Evolutionary conservation across 2,888 invertebrate genomes (phyloP).

Genomic region (Hoplodrina ambigua): DNA sequence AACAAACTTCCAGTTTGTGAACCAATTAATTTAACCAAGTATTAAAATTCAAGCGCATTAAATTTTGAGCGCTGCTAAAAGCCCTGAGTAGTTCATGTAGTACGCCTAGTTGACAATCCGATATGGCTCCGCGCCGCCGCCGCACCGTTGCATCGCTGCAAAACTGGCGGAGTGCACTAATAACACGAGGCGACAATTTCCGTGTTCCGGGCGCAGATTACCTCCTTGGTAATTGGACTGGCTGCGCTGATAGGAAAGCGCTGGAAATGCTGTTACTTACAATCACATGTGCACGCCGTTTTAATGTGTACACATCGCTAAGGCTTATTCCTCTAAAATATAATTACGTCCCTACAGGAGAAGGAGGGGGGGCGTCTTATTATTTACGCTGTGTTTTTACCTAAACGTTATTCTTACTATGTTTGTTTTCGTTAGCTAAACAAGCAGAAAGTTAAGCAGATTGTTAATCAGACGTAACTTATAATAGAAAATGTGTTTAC

Average conservation of each 20-base stretch:
- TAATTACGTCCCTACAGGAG: slow-evolving; percentile 11
- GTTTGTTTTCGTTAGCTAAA: slow-evolving; percentile 4
- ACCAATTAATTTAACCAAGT: slow-evolving; percentile 43
- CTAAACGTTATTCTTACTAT: neutral
- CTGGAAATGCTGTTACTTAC: slow-evolving; percentile 68
- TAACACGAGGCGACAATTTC: slow-evolving; percentile 71
- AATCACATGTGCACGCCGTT: slow-evolving; percentile 54
- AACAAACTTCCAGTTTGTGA: slow-evolving; percentile 28
- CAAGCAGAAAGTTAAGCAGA: slow-evolving; percentile 8
- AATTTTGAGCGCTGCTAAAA: slow-evolving; percentile 50
- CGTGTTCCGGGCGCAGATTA: slow-evolving; percentile 67
- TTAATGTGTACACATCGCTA: slow-evolving; percentile 30
- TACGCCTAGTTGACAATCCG: slow-evolving; percentile 44
- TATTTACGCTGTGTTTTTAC: slow-evolving; percentile 2
- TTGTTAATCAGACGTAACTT: slow-evolving; percentile 9
- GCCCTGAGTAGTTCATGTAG: slow-evolving; percentile 41
- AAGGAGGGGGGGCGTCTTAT: neutral
- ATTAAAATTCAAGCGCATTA: slow-evolving; percentile 42
- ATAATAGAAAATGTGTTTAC: slow-evolving; percentile 22
- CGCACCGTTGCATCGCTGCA: slow-evolving; percentile 39
- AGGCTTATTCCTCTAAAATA: slow-evolving; percentile 21
- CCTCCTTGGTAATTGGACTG: slow-evolving; percentile 71
- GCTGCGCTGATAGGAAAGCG: slow-evolving; percentile 68
- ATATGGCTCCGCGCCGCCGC: slow-evolving; percentile 24
- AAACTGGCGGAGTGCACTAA: slow-evolving; percentile 65